Evolutionary conservation across 2,888 invertebrate genomes (phyloP), one percentile per base, ranked within the genome.

Genomic region (Theretra japonica): DNA sequence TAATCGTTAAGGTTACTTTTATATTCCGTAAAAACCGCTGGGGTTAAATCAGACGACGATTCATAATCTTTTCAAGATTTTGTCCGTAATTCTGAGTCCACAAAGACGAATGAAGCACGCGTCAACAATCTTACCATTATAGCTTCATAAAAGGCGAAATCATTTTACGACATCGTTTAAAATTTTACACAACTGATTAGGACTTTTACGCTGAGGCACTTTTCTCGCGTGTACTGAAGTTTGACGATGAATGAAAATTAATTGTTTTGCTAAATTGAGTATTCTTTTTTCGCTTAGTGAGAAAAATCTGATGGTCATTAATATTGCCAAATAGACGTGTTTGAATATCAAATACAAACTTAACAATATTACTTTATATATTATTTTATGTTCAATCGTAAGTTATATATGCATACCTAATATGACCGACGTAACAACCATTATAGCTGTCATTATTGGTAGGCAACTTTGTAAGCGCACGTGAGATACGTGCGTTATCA

Each of bases 91-190:
- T 60, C n/a, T n/a, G 8, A n/a, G 8, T 60, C 8, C n/a, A n/a
- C 53, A 53, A 33, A 60, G 6, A 60, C 19, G 33, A 60, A 60
- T n/a, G 33, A 33, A 60, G 60, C 60, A 60, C 30, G 30, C 60
- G 60, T 30, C 30, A 60, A 60, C 33, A 60, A 33, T 60, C 60
- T 33, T 33, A 30, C 28, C 60, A 60, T 33, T 8, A 60, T 60
- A 60, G 19, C 33, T 60, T 60, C 60, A 60, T 60, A 33, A 33
- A 60, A n/a, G 60, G 30, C 28, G 19, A 60, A 30, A 60, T 60
- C n/a, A 33, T n/a, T 60, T 60, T 30, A 60, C 60, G 28, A 28
- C 17, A 19, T 8, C 15, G 30, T 28, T 60, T 30, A 30, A 30
- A n/a, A 30, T 19, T 60, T n/a, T 28, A 60, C 28, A 30, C 28